Evolutionary conservation across 2,797 vertebrate species (phyloP), one percentile per base, ranked within the genome.

Genomic region (Valencia hispanica): DNA sequence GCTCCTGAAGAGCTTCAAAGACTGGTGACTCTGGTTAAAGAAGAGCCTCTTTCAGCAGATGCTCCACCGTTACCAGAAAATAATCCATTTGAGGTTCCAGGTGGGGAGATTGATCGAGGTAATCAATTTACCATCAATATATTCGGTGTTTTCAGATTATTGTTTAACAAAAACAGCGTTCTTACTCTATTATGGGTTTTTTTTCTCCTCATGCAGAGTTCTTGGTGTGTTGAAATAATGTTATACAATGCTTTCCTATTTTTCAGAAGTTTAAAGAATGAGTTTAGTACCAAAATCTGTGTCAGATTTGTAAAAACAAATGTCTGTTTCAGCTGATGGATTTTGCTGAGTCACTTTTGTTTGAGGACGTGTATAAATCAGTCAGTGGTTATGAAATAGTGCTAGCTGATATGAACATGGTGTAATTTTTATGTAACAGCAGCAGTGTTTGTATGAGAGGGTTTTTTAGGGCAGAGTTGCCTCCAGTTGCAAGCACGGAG

Each of bases 21-120:
- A 68, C 84, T 96, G 77, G 90, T 95, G 74, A 84, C 41, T 53
- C 68, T 95, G 70, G 93, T 96, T 20, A 93, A 79, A 61, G 87
- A 95, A 10, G 88, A 94, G 79, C 87, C 93, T 68, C 81, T 94
- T 82, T 81, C 92, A 25, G 77, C 77, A 27, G 90, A 94, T 17
- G 83, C 89, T 71, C 93, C 87, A 25, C 94, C 93, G 0, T 80
- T 95, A 30, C 93, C 94, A 68, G 87, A 84, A 50, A 80, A 66
- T 36, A 86, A 43, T 68, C 84, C 66, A 32, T 68, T 87, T 66
- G 80, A 77, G 68, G 76, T 82, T 22, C 30, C 48, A 36, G 18
- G 75, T 1, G 68, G 34, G 20, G 88, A 84, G 6, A 66, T 53
- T 0, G 91, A 91, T 70, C 83, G 83, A 91, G 91, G 92, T 93